Conservation (phyloP, 2,113 vertebrate species). For the Thalassoma bifasciatum region DNA sequence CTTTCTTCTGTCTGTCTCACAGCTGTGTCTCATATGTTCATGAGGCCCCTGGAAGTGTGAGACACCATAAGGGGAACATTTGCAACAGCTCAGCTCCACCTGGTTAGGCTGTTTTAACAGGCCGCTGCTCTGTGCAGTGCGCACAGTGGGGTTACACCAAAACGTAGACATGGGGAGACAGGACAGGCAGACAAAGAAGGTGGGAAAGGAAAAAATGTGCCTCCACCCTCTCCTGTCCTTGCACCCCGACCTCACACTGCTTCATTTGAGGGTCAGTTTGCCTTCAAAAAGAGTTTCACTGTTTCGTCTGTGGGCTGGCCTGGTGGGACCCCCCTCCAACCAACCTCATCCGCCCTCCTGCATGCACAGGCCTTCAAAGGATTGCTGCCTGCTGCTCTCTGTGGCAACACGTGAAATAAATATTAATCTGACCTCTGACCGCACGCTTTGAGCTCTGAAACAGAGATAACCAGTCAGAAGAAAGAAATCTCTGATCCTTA, state of each 20-base stretch:
- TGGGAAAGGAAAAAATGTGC: conserved; percentile 36
- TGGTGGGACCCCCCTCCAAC: conserved; percentile 46
- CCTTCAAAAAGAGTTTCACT: conserved; percentile 62
- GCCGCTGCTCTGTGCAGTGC: conserved; percentile 62
- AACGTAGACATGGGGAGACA: conserved; percentile 63
- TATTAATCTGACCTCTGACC: conserved; percentile 84
- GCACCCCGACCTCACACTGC: conserved; percentile 67
- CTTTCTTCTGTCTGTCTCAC: conserved; percentile 70
- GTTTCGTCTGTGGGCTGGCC: conserved; percentile 64
- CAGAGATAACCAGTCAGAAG: conserved; percentile 50
- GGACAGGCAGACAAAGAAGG: conserved; percentile 33
- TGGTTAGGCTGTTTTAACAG: conserved; percentile 80
- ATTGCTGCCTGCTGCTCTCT: conserved; percentile 67
- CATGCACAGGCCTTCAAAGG: conserved; percentile 78
- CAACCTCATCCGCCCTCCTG: conserved; percentile 52
- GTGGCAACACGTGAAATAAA: conserved; percentile 82
- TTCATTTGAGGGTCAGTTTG: conserved; percentile 78
- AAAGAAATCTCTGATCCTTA: conserved; percentile 21
- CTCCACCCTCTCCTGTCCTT: conserved; percentile 40
- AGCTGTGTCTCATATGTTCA: conserved; percentile 84
- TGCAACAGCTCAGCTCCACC: conserved; percentile 81
- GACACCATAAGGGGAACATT: conserved; percentile 80
- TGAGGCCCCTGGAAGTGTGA: conserved; percentile 78
- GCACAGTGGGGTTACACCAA: conserved; percentile 61
- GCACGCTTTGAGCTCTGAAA: conserved; percentile 65